phyloP scores from a whole-genome alignment of 2,888 invertebrate species.

The Tolmerus cingulatus region DNA sequence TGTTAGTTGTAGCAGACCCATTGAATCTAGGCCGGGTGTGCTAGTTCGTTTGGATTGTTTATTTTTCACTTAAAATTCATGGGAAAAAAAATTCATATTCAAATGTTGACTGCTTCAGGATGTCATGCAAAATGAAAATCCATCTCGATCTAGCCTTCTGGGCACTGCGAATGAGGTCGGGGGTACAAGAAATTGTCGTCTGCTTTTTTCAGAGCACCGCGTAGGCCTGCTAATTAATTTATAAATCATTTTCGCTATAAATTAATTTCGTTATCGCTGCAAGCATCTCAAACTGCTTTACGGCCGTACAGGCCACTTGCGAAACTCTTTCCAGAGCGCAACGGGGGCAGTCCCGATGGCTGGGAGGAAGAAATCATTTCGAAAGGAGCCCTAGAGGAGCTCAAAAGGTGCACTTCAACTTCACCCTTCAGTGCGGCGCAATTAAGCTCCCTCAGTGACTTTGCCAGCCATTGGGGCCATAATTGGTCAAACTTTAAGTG shows the following conservation, averaged over 20 bases:
- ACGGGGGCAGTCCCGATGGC: background rate
- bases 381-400: background rate
- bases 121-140: conserved; percentile 5
- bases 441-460: conserved; percentile 4
- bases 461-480: background rate
- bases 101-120: background rate
- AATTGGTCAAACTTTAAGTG: conserved; percentile 2
- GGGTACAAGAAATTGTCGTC: background rate
- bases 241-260: conserved; percentile 48
- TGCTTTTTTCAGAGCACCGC: background rate
- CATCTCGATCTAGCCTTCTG: background rate
- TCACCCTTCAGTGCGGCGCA: conserved; percentile 27
- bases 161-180: background rate
- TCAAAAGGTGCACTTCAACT: conserved; percentile 3
- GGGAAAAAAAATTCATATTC: background rate
- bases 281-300: conserved; percentile 45
- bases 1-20: background rate
- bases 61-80: conserved; percentile 14
- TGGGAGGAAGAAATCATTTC: background rate
- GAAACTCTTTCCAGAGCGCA: background rate
- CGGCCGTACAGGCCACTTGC: background rate
- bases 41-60: background rate
- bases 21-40: background rate
- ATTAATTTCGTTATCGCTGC: conserved; percentile 46
- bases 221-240: conserved; percentile 45